Evolutionary conservation across 1,140 invertebrate species (phyloP).

Genomic region (Hycleus cichorii): DNA sequence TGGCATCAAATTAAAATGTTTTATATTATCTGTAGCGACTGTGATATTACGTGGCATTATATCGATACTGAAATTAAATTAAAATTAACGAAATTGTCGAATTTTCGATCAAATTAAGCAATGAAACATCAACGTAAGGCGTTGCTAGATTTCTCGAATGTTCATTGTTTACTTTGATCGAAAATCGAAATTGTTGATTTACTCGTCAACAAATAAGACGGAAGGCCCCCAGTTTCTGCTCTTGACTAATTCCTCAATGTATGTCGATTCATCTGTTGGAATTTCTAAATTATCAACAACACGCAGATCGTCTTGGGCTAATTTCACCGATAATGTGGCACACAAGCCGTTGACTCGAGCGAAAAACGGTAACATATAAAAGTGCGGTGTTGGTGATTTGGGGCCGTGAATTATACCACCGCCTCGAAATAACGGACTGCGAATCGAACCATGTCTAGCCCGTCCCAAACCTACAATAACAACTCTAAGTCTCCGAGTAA

Average conservation of each 20-base stretch:
- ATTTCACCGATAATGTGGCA: slow-evolving; percentile 77
- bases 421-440: slow-evolving; percentile 74
- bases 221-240: slow-evolving; percentile 89
- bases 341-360: slow-evolving; percentile 71
- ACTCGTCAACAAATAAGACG: slow-evolving; percentile 90
- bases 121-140: too few relatives aligned
- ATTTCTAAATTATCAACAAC: slow-evolving; percentile 83
- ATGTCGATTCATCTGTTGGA: slow-evolving; percentile 73
- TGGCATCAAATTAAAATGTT: slow-evolving; percentile 91
- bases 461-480: slow-evolving; percentile 50
- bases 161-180: slow-evolving; percentile 1
- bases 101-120: too few relatives aligned
- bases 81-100: too few relatives aligned
- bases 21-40: slow-evolving; percentile 64
- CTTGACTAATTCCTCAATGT: slow-evolving; percentile 71
- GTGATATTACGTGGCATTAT: slow-evolving; percentile 82
- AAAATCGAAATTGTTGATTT: slow-evolving; percentile 32
- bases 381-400: slow-evolving; percentile 77
- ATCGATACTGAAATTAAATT: slow-evolving; percentile 60
- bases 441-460: slow-evolving; percentile 84
- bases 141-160: not conserved
- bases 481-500: slow-evolving; percentile 35
- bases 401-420: slow-evolving; percentile 86
- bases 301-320: slow-evolving; percentile 92
- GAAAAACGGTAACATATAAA: slow-evolving; percentile 85